These are phyloP conservation scores for Mus caroli DNA, from an alignment of 2,797 vertebrate genomes.

Conservation along the genomic window DNA sequence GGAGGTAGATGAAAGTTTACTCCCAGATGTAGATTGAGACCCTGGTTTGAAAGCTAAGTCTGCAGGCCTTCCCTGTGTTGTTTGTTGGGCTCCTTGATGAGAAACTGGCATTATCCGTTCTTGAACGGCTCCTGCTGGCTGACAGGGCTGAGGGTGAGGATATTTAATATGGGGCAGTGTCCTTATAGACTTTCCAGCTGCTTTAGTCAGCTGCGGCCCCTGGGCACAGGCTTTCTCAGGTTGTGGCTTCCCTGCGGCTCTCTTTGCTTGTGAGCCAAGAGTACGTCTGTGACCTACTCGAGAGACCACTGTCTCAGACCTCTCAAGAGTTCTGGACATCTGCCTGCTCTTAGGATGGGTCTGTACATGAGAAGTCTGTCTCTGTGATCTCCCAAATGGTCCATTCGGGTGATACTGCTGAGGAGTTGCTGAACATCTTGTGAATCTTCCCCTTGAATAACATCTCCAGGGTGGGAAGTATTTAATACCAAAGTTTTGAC, in stretches of 20 bases:
- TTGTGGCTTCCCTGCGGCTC: background rate
- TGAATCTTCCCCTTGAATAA: slow-evolving; percentile 43
- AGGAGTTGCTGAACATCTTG: slow-evolving; percentile 1
- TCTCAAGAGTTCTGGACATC: background rate
- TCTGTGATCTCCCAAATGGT: slow-evolving; percentile 45
- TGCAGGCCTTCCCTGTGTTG: background rate
- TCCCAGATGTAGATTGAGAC: background rate
- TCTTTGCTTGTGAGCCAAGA: background rate
- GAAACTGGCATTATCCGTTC: background rate
- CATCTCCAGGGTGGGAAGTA: slow-evolving; percentile 66
- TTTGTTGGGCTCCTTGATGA: slow-evolving; percentile 17
- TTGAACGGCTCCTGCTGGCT: background rate
- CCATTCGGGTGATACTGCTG: background rate
- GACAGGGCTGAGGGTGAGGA: slow-evolving; percentile 12
- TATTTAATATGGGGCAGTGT: background rate
- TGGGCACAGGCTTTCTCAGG: background rate
- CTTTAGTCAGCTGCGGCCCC: background rate
- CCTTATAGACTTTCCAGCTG: background rate
- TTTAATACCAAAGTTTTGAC: background rate
- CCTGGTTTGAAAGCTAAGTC: slow-evolving; percentile 40
- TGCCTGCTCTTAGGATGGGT: slow-evolving; percentile 7
- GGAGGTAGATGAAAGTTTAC: background rate
- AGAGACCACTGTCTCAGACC: background rate
- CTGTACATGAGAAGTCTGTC: background rate
- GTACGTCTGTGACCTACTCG: background rate